Base-by-base conservation (phyloP, 1,140 invertebrate genomes). In the Rhyzopertha dominica region DNA sequence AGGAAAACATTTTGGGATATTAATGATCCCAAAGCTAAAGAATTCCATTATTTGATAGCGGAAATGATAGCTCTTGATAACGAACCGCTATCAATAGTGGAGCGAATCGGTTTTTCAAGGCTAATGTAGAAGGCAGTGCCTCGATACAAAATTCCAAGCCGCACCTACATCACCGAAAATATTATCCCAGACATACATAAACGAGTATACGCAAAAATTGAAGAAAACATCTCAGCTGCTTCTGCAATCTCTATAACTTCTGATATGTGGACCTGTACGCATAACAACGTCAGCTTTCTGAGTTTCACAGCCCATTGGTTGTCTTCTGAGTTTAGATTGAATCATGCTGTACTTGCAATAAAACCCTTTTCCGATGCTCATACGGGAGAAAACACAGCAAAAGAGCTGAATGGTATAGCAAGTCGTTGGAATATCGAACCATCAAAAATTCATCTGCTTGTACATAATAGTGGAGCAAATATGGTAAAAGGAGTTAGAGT, bases 61-160 rank as follows among this genome's bases (percentile, higher is more conserved):
- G 39, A 42, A 42, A 42, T 42, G 38, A 42, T 42, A 19, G 39
- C 39, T 10, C n/a, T 42, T 22, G 39, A 20, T 18, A 42, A 42
- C 17, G 39, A 42, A 18, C 39, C 39, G 17, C 17, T 42, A 5
- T 30, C 25, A n/a, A 30, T 42, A 7, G 14, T 29, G 22, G 39
- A 42, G 20, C 17, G 26, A 16, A 14, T 24, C 12, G 36, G 36
- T 1, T 38, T 38, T 14, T 24, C 10, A 23, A 38, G 36, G 17
- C 36, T 38, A 9, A 3, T 38, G 13, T 13, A 38, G 26, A 9
- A 38, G 26, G 36, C 36, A 5, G 13, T 38, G 5, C 36, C 36
- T 16, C 36, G 20, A 9, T 38, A 38, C 16, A 17, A 38, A 38
- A n/a, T 38, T 9, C 36, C 36, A 24, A 24, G 20, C 13, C 36